A percentile compares a stretch with the other conserved stretches of the same genome.
Evolutionary conservation across 2,888 invertebrate genomes (phyloP).

Genomic region (Drosophila kanekoi): DNA sequence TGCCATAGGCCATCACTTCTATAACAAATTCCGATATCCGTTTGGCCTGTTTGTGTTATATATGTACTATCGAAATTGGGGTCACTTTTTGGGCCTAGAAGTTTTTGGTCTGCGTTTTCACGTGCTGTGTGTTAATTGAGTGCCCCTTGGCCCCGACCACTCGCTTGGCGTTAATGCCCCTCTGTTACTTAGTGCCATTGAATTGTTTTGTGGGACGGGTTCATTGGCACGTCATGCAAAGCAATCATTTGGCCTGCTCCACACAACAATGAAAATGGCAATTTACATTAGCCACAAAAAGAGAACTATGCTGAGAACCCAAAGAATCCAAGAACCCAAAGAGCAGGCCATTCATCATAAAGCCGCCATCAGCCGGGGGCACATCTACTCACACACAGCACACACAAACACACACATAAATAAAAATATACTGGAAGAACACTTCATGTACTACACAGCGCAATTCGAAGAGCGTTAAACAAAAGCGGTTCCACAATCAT

Average conservation of each 20-base stretch:
- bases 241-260: slow-evolving; percentile 63
- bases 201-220: slow-evolving; percentile 49
- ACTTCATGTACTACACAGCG: slow-evolving; percentile 36
- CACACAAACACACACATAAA: slow-evolving; percentile 14
- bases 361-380: slow-evolving; percentile 25
- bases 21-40: slow-evolving; percentile 38
- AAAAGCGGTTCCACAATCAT: slow-evolving; percentile 44
- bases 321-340: slow-evolving; percentile 21
- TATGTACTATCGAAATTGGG: slow-evolving; percentile 20
- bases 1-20: slow-evolving; percentile 26
- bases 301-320: slow-evolving; percentile 18
- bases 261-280: slow-evolving; percentile 50
- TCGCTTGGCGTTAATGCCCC: slow-evolving; percentile 41
- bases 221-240: slow-evolving; percentile 76
- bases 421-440: background rate
- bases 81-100: slow-evolving; percentile 37
- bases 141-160: slow-evolving; percentile 7
- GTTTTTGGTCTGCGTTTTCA: slow-evolving; percentile 25
- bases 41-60: slow-evolving; percentile 8
- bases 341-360: slow-evolving; percentile 47
- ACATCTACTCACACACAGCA: slow-evolving; percentile 16
- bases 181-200: slow-evolving; percentile 36
- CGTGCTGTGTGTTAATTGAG: slow-evolving; percentile 61
- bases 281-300: slow-evolving; percentile 63
- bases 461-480: slow-evolving; percentile 53